These are phyloP conservation scores for Aplocera efformata DNA, from an alignment of 2,888 invertebrate genomes.

Conservation along the genomic window DNA sequence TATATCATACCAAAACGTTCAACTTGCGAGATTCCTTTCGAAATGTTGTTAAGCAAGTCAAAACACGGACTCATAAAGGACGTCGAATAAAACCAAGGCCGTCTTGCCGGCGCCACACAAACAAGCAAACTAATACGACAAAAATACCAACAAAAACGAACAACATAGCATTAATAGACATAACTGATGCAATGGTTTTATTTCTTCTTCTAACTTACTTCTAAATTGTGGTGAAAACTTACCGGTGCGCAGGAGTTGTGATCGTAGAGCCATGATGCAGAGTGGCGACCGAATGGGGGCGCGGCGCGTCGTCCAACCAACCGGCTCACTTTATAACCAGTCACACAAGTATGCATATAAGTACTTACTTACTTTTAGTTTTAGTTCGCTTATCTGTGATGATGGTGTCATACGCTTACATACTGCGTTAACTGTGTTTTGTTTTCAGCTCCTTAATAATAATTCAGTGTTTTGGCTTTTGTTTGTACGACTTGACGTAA, in stretches of 20 bases:
- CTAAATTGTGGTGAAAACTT: slow-evolving; percentile 34
- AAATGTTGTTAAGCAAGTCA: slow-evolving; percentile 5
- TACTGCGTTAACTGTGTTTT: too few species aligned
- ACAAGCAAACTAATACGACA: background rate
- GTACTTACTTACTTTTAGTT: slow-evolving; percentile 38
- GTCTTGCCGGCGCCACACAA: slow-evolving; percentile 2
- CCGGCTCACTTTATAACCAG: slow-evolving; percentile 46
- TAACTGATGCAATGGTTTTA: too few species aligned
- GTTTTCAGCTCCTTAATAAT: too few species aligned
- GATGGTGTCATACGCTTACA: background rate
- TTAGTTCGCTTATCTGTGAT: slow-evolving; percentile 8
- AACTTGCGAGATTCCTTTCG: too few species aligned
- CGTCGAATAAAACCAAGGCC: slow-evolving; percentile 16
- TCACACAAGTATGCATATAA: slow-evolving; percentile 51
- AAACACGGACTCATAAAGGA: slow-evolving; percentile 12
- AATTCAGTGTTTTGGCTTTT: too few species aligned
- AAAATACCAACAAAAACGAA: too few species aligned
- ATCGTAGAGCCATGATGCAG: slow-evolving; percentile 65
- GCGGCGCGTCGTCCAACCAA: slow-evolving; percentile 38
- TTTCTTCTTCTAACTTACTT: too few species aligned
- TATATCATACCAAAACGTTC: too few species aligned
- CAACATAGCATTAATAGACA: too few species aligned
- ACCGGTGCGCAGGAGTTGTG: slow-evolving; percentile 73
- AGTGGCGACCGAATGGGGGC: slow-evolving; percentile 54
- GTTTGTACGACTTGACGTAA: too few species aligned